phyloP scores from a whole-genome alignment of 2,797 vertebrate species.

The Leptatherina wallacei region DNA sequence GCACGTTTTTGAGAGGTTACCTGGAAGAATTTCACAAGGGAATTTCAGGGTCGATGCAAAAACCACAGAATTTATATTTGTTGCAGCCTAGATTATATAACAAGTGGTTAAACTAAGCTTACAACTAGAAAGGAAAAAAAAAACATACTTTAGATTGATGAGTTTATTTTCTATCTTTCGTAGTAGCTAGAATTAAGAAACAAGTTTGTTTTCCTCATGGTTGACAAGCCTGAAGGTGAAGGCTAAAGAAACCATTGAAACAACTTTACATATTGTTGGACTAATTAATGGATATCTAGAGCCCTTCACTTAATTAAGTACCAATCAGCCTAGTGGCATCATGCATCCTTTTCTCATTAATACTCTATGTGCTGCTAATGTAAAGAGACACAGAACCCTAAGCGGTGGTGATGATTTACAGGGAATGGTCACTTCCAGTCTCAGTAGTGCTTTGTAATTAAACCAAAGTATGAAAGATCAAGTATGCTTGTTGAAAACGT shows the following conservation, averaged over 20 bases:
- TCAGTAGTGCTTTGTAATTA: neutral
- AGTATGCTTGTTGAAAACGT: neutral
- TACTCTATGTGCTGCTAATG: neutral
- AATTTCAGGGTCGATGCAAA: neutral
- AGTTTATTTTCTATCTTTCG: neutral
- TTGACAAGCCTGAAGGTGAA: no score
- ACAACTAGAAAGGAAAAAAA: neutral
- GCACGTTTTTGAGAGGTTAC: constrained; percentile 3
- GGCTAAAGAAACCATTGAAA: neutral
- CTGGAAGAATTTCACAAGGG: neutral
- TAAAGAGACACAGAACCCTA: neutral
- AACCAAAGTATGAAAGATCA: neutral
- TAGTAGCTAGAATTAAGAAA: neutral
- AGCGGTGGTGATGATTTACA: neutral
- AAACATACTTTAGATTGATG: neutral
- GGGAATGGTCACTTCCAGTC: neutral
- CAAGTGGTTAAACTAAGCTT: neutral
- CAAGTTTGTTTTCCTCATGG: no score
- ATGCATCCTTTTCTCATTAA: neutral
- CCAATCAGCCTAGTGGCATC: neutral
- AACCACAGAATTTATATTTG: neutral
- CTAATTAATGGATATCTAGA: neutral
- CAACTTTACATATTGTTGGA: neutral
- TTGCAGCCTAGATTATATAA: neutral
- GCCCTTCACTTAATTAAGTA: neutral